phyloP scores from a whole-genome alignment of 2,113 vertebrate species.

The Dasyornis broadbenti region DNA sequence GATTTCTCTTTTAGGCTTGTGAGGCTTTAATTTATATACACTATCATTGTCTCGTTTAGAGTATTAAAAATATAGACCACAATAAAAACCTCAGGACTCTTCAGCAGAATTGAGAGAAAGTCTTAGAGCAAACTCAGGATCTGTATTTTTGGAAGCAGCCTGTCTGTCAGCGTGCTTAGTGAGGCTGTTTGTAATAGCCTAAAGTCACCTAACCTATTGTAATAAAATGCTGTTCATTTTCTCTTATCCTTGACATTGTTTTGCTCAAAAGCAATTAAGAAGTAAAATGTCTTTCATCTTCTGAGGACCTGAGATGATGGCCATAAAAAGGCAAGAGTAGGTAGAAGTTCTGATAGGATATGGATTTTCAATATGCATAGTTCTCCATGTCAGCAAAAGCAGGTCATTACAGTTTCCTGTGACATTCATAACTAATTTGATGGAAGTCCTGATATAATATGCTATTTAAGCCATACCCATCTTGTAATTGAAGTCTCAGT shows the following conservation, averaged over 20 bases:
- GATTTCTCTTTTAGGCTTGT: background rate
- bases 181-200: background rate
- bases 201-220: background rate
- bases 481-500: conserved; percentile 11
- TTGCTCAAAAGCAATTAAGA: conserved; percentile 34
- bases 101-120: background rate
- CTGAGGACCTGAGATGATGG: background rate
- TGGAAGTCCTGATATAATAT: background rate
- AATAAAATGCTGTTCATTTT: background rate
- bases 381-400: conserved; percentile 16
- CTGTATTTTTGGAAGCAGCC: background rate
- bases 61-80: background rate
- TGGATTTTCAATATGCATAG: conserved; percentile 33
- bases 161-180: background rate
- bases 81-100: background rate
- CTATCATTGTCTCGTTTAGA: background rate
- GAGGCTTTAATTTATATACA: background rate
- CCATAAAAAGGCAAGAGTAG: background rate
- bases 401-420: conserved; percentile 14
- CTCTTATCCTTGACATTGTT: background rate
- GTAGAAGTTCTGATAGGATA: background rate
- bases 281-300: conserved; percentile 2
- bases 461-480: background rate
- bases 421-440: conserved; percentile 41
- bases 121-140: background rate